phyloP scores from a whole-genome alignment of 2,888 invertebrate species.

The Plebejus anna region DNA sequence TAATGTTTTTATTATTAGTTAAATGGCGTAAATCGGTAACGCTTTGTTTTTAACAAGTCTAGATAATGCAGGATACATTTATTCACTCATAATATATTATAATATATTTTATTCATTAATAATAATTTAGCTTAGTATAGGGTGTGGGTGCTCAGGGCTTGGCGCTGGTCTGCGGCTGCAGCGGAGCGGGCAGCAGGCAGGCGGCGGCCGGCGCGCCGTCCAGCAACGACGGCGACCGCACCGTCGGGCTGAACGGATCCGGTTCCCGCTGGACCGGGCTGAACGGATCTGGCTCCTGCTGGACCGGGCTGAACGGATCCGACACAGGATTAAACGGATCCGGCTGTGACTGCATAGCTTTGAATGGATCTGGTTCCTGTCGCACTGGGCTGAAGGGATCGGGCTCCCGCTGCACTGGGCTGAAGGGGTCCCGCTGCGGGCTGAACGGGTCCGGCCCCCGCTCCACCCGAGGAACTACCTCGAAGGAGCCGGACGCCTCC shows the following conservation, averaged over 20 bases:
- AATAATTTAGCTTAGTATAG: background rate
- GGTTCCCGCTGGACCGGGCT: conserved; percentile 33
- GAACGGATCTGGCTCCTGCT: conserved; percentile 40
- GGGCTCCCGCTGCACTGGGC: conserved; percentile 41
- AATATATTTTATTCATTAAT: background rate
- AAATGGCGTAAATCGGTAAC: background rate
- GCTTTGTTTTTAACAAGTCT: background rate
- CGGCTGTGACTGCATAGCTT: background rate
- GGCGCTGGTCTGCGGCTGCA: conserved; percentile 73
- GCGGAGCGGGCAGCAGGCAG: conserved; percentile 78
- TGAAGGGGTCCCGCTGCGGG: conserved; percentile 42
- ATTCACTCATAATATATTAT: background rate
- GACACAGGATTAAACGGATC: background rate
- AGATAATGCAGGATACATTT: background rate
- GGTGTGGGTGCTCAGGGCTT: conserved; percentile 9
- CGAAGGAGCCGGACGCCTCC: conserved; percentile 53
- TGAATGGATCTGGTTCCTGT: background rate
- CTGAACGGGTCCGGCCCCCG: conserved; percentile 35
- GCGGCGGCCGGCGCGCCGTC: conserved; percentile 67
- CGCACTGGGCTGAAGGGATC: background rate
- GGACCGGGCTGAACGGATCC: conserved; percentile 21
- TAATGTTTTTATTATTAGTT: background rate
- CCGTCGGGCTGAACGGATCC: conserved; percentile 44
- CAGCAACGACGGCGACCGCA: conserved; percentile 55
- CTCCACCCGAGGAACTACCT: conserved; percentile 49